phyloP scores from a whole-genome alignment of 2,888 invertebrate species.

The Caenorhabditis virilis region DNA sequence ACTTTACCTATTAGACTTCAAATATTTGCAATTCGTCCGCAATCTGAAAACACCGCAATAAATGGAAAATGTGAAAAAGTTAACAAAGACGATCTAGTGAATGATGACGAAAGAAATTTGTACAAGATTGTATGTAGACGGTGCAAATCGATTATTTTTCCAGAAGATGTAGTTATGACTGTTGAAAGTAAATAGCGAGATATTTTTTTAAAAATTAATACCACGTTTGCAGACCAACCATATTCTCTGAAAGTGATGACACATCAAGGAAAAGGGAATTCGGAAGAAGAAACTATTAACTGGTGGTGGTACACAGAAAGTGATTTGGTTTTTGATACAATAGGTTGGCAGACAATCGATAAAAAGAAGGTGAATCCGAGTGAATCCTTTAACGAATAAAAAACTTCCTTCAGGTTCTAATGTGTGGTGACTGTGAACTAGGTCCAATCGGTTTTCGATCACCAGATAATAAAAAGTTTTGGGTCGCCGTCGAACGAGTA shows the following conservation, averaged over 20 bases:
- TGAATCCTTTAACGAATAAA: too few species aligned
- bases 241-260: constrained; percentile 42
- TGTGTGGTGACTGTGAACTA: constrained; percentile 61
- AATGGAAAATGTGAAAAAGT: constrained; percentile 46
- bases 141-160: constrained; percentile 56
- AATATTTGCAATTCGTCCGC: constrained; percentile 32
- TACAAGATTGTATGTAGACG: constrained; percentile 56
- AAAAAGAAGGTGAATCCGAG: constrained; percentile 49
- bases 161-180: constrained; percentile 50
- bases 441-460: constrained; percentile 58
- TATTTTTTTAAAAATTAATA: background rate
- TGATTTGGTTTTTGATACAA: constrained; percentile 59
- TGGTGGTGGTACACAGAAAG: constrained; percentile 61
- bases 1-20: constrained; percentile 31
- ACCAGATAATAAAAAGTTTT: constrained; percentile 53
- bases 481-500: constrained; percentile 57
- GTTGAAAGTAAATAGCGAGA: constrained; percentile 40
- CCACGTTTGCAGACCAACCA: constrained; percentile 22
- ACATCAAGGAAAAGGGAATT: constrained; percentile 34
- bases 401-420: constrained; percentile 37
- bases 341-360: constrained; percentile 61
- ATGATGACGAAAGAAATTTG: constrained; percentile 50
- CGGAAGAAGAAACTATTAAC: constrained; percentile 29
- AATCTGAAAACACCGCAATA: constrained; percentile 28
- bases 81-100: constrained; percentile 46